Conservation (phyloP, 2,888 invertebrate genomes). For the Nesidiocoris tenuis region DNA sequence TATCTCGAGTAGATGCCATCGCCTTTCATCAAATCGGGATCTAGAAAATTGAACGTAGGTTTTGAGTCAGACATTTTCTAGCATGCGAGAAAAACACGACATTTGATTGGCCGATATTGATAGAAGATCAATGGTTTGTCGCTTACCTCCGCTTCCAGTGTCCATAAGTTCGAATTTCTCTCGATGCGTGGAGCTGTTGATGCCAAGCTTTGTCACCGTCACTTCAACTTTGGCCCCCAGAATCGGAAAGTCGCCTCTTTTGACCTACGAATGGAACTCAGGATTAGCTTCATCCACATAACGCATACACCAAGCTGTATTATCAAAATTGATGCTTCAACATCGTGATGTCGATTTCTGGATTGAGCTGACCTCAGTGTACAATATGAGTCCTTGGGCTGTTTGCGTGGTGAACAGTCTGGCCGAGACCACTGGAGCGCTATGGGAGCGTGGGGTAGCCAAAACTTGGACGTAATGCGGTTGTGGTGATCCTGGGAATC, state of each 20-base stretch:
- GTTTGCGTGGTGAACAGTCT: conserved; percentile 57
- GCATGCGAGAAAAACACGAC: not conserved
- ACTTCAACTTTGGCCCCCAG: conserved; percentile 62
- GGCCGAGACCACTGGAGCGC: conserved; percentile 56
- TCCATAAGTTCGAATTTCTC: conserved; percentile 59
- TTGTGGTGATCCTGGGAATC: conserved; percentile 61
- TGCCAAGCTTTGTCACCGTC: conserved; percentile 54
- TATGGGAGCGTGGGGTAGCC: conserved; percentile 58
- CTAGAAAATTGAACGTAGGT: conserved; percentile 52
- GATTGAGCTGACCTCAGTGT: conserved; percentile 57
- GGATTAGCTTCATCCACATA: too few species aligned
- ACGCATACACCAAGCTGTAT: not conserved
- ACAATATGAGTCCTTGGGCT: conserved; percentile 58
- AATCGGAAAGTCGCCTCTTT: conserved; percentile 60
- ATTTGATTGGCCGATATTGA: not conserved
- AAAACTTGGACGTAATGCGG: conserved; percentile 64
- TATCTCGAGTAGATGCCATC: conserved; percentile 68
- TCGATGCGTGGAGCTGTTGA: conserved; percentile 51
- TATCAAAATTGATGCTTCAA: not conserved
- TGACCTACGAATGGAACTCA: conserved; percentile 52
- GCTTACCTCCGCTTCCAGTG: conserved; percentile 60
- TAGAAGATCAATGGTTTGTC: not conserved
- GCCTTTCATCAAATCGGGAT: conserved; percentile 64
- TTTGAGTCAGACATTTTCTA: not conserved
- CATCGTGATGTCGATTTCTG: not conserved